phyloP scores from a whole-genome alignment of 2,888 invertebrate genomes.

The Cheilosia pagana region DNA sequence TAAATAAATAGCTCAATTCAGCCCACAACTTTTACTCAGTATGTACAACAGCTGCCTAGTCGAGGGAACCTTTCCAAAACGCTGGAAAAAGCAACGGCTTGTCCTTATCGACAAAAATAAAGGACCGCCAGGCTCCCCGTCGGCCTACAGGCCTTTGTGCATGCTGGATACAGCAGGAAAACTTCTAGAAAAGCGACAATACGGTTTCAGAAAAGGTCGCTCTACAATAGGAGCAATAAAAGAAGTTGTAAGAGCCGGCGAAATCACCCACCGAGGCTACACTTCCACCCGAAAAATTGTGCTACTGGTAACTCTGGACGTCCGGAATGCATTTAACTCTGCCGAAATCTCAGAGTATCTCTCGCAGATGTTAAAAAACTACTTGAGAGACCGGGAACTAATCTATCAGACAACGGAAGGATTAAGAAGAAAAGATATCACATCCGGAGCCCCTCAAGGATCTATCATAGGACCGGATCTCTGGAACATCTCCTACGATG shows the following conservation, averaged over 20 bases:
- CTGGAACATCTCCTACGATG: too few species aligned
- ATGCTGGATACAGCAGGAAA: constrained; percentile 11
- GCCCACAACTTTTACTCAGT: background rate
- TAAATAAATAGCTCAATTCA: too few species aligned
- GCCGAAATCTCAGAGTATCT: background rate
- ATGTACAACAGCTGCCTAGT: constrained; percentile 11
- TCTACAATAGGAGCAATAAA: background rate
- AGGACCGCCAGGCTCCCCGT: too few species aligned
- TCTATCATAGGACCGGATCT: background rate
- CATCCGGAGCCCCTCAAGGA: background rate
- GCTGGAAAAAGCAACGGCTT: constrained; percentile 2
- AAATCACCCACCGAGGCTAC: background rate
- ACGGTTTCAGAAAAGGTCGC: constrained; percentile 3
- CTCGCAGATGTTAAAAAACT: background rate
- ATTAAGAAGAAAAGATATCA: background rate
- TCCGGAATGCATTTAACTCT: constrained; percentile 3
- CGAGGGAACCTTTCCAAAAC: background rate
- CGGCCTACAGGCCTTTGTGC: too few species aligned
- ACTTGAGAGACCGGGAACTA: background rate
- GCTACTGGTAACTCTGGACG: background rate
- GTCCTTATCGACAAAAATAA: constrained; percentile 1
- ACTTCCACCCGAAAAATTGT: background rate
- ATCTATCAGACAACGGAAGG: constrained; percentile 1
- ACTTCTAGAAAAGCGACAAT: background rate
- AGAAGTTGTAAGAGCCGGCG: background rate